Base-by-base conservation (phyloP, 2,113 vertebrate species). In the Gavia stellata region DNA sequence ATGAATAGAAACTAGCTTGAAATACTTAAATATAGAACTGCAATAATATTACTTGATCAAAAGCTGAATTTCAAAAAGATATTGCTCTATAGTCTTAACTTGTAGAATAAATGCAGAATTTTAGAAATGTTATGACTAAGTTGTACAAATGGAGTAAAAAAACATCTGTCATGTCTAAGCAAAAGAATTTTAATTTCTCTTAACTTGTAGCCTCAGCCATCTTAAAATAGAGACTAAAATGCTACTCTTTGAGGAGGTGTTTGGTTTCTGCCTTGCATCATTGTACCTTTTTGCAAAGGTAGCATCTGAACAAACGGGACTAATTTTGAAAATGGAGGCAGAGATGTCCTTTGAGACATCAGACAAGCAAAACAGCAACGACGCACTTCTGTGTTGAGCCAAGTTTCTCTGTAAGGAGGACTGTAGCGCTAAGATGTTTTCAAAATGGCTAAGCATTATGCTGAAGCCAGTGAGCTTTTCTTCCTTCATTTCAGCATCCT, bases 301-400 rank as follows among this genome's bases (percentile, higher is more conserved):
- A 72, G 38, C 24, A 49, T 79, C 70, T 59, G 29, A 53, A 53
- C 36, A 66, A 66, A 72, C 29, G 20, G 63, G 62, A 72, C 36
- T 73, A 1, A 47, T 65, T 70, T 91, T 92, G 67, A 86, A 88
- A 81, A 70, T 34, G 10, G 19, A 79, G n/a, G 8, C 34, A 58
- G 40, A 19, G n/a, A 10, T 34, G 34, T 73, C 49, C 83, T 80
- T 53, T 17, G 71, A 68, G 63, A 36, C 28, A 52, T 31, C 10
- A 52, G 62, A 52, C 24, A n/a, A 49, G 34, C 24, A n/a, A n/a
- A 87, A 53, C 31, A 55, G 15, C 47, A 73, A 1, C 52, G 53
- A 3, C 0, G 1, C 10, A 4, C 45, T 42, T 47, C 13, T 55
- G 40, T 0, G 0, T 6, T 58, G 36, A 59, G 38, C 34, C 20